Evolutionary conservation across 2,113 vertebrate species (phyloP).

Genomic region (Hemiscyllium ocellatum): DNA sequence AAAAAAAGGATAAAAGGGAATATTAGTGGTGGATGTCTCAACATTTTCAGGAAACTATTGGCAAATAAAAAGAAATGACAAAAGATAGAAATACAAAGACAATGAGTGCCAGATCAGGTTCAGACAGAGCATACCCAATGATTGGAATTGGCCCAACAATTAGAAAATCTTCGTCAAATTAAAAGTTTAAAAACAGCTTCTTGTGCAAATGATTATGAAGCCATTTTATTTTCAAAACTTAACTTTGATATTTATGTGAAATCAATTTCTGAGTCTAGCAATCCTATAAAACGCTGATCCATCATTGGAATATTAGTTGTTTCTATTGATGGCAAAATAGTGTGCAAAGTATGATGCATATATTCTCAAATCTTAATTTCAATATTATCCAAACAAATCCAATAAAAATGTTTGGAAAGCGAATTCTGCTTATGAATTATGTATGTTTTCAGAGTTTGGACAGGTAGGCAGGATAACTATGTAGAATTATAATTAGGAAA

Average conservation of each 20-base stretch:
- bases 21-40: too few relatives aligned
- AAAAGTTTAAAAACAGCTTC: too few relatives aligned
- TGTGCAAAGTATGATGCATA: background rate
- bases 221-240: too few relatives aligned
- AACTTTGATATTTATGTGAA: too few relatives aligned
- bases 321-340: background rate
- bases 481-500: background rate
- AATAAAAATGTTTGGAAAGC: background rate
- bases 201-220: too few relatives aligned
- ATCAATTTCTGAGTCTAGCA: too few relatives aligned
- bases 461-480: background rate
- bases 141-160: background rate
- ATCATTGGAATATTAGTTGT: background rate
- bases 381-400: background rate
- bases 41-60: too few relatives aligned
- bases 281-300: background rate
- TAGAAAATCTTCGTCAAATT: background rate
- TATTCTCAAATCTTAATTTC: background rate
- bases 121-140: too few relatives aligned
- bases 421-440: background rate
- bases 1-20: too few relatives aligned
- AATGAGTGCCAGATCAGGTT: too few relatives aligned
- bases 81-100: too few relatives aligned
- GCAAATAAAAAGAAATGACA: too few relatives aligned
- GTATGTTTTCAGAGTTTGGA: background rate